phyloP scores from a whole-genome alignment of 2,113 vertebrate species.

The rabbit (Oryctolagus cuniculus) region mOryCun1.1 NC_091437.1:59177501-59178000 shows the following conservation, averaged over 20 bases:
- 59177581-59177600: neutral
- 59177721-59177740: neutral
- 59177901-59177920: neutral
- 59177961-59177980: slow-evolving; percentile 72
- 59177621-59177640: neutral
- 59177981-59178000: slow-evolving; percentile 75
- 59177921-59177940: too few species aligned
- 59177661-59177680: neutral
- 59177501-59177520: too few species aligned
- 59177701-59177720: too few species aligned
- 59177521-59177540: too few species aligned
- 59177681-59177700: rapidly evolving
- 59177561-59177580: too few species aligned
- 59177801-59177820: neutral
- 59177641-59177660: neutral
- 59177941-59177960: slow-evolving; percentile 56
- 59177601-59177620: neutral
- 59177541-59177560: too few species aligned
- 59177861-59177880: too few species aligned
- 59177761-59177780: neutral
- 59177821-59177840: neutral
- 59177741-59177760: neutral
- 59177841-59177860: neutral
- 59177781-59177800: neutral
- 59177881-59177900: neutral